These are phyloP conservation scores for Zosterops pallidus DNA, from an alignment of 2,113 vertebrate species.

Conservation along the genomic window DNA sequence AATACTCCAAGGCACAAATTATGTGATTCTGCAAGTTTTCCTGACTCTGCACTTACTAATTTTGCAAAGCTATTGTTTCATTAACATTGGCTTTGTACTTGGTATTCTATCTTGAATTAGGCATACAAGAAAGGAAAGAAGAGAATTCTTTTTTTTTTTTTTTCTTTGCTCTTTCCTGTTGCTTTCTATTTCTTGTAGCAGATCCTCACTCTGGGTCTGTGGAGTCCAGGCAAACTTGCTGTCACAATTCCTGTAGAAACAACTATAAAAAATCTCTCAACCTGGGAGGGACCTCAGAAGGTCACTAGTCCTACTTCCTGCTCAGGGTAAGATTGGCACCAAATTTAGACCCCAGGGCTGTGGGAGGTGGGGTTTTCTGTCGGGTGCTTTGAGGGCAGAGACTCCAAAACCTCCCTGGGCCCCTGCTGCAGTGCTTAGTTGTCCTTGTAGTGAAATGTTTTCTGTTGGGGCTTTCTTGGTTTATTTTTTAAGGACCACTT, in stretches of 20 bases:
- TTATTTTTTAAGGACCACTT: not conserved
- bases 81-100: not conserved
- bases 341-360: not conserved
- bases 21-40: not conserved
- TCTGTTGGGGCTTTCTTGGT: not conserved
- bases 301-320: not conserved
- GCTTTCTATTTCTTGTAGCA: not conserved
- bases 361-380: not conserved
- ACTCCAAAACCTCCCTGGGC: not conserved
- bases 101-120: not conserved
- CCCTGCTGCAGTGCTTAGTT: not conserved
- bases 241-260: not conserved
- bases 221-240: not conserved
- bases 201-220: not conserved
- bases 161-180: not conserved
- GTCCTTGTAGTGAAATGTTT: not conserved
- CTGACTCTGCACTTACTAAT: slow-evolving; percentile 27
- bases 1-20: not conserved
- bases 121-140: not conserved
- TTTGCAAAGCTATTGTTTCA: slow-evolving; percentile 1
- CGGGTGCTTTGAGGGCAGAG: not conserved
- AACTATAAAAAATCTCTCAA: not conserved
- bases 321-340: not conserved
- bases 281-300: not conserved
- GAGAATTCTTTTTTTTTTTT: not conserved